Evolutionary conservation across 1,140 invertebrate species (phyloP).

Genomic region (Choristoneura fumiferana): DNA sequence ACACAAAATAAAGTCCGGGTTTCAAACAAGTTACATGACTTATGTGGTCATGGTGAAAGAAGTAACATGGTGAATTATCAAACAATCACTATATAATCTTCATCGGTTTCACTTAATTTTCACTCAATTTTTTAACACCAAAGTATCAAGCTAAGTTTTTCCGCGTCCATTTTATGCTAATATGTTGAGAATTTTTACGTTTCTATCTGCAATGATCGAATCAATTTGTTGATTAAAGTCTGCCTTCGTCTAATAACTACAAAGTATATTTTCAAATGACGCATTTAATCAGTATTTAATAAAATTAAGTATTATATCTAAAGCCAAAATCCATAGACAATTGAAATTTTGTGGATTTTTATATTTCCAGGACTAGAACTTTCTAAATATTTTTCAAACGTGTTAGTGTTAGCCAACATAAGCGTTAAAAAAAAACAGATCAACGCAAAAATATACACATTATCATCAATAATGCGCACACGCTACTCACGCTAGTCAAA

Average conservation of each 20-base stretch:
- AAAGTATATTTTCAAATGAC: not conserved
- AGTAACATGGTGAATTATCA: not conserved
- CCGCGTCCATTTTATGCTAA: constrained; percentile 19
- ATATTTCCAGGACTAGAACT: not conserved
- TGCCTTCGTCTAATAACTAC: fast-evolving
- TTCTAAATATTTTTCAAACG: not conserved
- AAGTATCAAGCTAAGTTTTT: constrained; percentile 18
- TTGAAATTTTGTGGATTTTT: not conserved
- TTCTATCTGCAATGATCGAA: not conserved
- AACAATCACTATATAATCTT: not conserved
- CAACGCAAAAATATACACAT: no score
- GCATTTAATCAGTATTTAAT: not conserved
- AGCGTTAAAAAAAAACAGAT: no score
- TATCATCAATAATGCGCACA: no score
- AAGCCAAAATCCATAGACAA: not conserved
- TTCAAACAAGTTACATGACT: constrained; percentile 2
- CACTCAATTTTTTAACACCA: not conserved
- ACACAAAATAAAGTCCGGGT: constrained; percentile 6
- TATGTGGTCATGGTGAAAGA: not conserved
- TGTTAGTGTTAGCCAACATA: not conserved
- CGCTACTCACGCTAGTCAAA: no score
- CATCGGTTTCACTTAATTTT: not conserved
- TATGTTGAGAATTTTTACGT: not conserved
- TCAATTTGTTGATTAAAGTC: not conserved
- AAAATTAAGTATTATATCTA: no score